These are phyloP conservation scores for Pandemis heparana DNA, from an alignment of 2,888 invertebrate species.

Conservation along the genomic window DNA sequence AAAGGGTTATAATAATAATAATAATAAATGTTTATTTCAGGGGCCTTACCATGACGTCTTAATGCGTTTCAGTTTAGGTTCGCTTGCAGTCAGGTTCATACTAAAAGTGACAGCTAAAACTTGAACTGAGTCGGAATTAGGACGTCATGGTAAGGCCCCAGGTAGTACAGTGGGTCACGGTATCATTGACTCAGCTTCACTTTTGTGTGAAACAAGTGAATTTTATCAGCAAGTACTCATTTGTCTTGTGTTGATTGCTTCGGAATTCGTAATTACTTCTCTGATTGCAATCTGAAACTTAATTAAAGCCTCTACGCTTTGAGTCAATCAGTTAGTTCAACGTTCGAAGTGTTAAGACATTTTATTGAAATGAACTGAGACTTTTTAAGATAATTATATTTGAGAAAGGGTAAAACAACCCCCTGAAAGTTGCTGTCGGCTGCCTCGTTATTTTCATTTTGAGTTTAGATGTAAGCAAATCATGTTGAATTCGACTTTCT, in stretches of 20 bases:
- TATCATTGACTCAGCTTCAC: neutral
- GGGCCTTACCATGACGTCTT: no score
- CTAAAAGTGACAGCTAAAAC: no score
- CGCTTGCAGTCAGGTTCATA: no score
- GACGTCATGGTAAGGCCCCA: no score
- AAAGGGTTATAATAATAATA: no score
- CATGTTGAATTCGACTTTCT: neutral
- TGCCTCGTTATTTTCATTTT: no score
- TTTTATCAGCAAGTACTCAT: neutral
- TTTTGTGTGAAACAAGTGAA: neutral
- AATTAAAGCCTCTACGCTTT: neutral
- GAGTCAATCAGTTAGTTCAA: slow-evolving; percentile 5
- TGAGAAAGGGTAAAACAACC: no score
- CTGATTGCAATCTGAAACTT: slow-evolving; percentile 6
- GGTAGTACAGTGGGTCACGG: neutral
- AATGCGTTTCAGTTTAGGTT: neutral
- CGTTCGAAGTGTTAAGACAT: neutral
- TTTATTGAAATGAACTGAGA: neutral
- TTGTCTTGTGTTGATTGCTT: neutral
- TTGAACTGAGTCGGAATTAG: no score
- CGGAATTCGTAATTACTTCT: neutral
- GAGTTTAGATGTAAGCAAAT: neutral
- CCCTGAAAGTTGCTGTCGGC: no score
- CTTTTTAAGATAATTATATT: no score
- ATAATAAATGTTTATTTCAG: no score